Base-by-base conservation (phyloP, 2,797 vertebrate species). In the Microctenopoma steveboyesi region DNA sequence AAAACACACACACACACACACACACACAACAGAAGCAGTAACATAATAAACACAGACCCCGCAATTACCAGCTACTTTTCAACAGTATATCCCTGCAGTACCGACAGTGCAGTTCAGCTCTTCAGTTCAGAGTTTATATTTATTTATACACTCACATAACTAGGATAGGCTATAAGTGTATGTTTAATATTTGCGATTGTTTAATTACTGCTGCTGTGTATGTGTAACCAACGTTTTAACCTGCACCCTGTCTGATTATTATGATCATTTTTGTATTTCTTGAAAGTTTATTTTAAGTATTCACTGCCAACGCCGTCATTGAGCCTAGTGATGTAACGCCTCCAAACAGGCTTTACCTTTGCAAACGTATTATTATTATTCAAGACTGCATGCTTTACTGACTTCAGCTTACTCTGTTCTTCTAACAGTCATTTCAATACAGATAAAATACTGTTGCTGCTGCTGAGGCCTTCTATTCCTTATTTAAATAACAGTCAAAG, bases 401-500 rank as follows among this genome's bases (percentile, higher is more conserved):
- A 69, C 25, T 28, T 61, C 22, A 16, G 25, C 30, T 70, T 59
- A 45, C 39, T 43, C 27, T 40, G 33, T 27, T 67, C 16, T 63
- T 69, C 25, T 22, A 8, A 66, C 45, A 60, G 52, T 66, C 22
- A 58, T 65, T 74, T 67, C 16, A 55, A 16, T 13, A 59, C 15
- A 16, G 4, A n/a, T 14, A 10, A 55, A 30, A 28, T 3, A 3
- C n/a, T 47, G 13, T 22, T 15, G 11, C 6, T 42, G 4, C 2
- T 30, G 7, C 30, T n/a, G 5, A 18, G 3, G 47, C 39, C 27
- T 54, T 42, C 33, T 46, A 8, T 46, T 37, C 47, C 16, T 13
- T 14, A 75, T 64, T 82, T 51, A 42, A 74, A 74, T 63, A 72
- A 56, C 16, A 51, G 33, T 59, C 35, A 15, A 28, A 57, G 18